Evolutionary conservation across 2,888 invertebrate species (phyloP).

Genomic region (Orthosia incerta): DNA sequence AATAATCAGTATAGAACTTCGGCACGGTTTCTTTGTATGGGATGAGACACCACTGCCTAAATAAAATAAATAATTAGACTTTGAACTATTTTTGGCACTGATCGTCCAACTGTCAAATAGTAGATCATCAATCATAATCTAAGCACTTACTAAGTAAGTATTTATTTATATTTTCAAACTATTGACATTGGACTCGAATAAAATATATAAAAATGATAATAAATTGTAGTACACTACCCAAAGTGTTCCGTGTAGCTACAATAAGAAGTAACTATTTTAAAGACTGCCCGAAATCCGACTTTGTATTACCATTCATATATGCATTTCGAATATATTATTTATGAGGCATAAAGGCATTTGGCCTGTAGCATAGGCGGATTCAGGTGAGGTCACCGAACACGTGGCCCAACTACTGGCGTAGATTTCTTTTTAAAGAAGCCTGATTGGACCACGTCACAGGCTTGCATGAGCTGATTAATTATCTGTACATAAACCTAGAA

Average conservation of each 20-base stretch:
- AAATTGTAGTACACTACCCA: background rate
- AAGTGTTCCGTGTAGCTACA: conserved; percentile 2
- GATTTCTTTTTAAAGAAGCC: too few relatives aligned
- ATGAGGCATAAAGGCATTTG: background rate
- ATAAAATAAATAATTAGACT: too few relatives aligned
- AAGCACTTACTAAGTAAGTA: background rate
- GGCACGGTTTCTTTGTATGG: too few relatives aligned
- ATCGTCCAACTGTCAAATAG: background rate
- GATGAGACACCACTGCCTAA: too few relatives aligned
- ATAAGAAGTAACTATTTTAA: conserved; percentile 7
- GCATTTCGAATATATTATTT: conserved; percentile 13
- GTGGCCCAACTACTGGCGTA: too few relatives aligned
- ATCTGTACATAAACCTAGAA: too few relatives aligned
- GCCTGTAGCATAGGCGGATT: too few relatives aligned
- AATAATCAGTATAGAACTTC: too few relatives aligned
- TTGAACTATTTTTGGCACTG: background rate
- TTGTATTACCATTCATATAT: conserved; percentile 8
- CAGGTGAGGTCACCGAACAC: too few relatives aligned
- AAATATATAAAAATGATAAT: background rate
- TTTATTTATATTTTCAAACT: background rate
- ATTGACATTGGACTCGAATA: background rate
- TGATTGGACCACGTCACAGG: too few relatives aligned
- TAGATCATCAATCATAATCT: background rate
- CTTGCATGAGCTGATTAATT: too few relatives aligned
- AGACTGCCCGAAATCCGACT: background rate